Percentiles rank a stretch among this genome's conserved stretches.
Evolutionary conservation across 1,140 invertebrate species (phyloP).

Genomic region (Apocrypta bakeri): DNA sequence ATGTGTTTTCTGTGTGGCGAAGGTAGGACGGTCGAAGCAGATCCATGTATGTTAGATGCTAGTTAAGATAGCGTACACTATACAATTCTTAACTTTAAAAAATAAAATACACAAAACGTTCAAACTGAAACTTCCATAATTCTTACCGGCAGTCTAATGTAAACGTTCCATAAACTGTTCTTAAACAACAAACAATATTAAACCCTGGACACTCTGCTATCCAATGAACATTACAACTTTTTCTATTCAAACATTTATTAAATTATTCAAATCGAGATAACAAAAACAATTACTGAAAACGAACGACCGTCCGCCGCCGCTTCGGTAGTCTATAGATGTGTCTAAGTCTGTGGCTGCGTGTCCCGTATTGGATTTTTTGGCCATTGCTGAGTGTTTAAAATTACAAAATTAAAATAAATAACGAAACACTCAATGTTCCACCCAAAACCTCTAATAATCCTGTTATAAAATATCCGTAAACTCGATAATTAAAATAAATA

Average conservation of each 20-base stretch:
- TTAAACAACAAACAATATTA: neutral
- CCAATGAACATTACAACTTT: neutral
- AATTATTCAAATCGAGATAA: neutral
- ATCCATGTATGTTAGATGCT: slow-evolving; percentile 8
- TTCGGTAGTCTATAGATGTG: slow-evolving; percentile 66
- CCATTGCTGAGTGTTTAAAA: slow-evolving; percentile 42
- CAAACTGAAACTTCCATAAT: neutral
- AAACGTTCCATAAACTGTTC: slow-evolving; percentile 9
- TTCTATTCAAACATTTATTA: neutral
- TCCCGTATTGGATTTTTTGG: slow-evolving; percentile 53
- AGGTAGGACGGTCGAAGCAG: slow-evolving; percentile 62
- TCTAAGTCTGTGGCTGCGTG: slow-evolving; percentile 69
- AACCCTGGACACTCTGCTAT: slow-evolving; percentile 15
- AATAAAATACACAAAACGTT: neutral
- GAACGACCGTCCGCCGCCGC: slow-evolving; percentile 62
- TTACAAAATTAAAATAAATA: slow-evolving; percentile 4
- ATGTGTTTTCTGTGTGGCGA: slow-evolving; percentile 67
- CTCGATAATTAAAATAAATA: slow-evolving; percentile 3
- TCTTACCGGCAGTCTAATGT: neutral
- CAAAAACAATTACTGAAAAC: neutral
- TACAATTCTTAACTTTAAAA: neutral
- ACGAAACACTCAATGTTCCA: slow-evolving; percentile 8
- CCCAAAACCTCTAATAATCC: neutral
- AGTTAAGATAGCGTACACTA: neutral
- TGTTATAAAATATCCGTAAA: neutral